These are phyloP conservation scores for Tragelaphus imberbis DNA, from an alignment of 2,113 vertebrate species.

Conservation along the genomic window DNA sequence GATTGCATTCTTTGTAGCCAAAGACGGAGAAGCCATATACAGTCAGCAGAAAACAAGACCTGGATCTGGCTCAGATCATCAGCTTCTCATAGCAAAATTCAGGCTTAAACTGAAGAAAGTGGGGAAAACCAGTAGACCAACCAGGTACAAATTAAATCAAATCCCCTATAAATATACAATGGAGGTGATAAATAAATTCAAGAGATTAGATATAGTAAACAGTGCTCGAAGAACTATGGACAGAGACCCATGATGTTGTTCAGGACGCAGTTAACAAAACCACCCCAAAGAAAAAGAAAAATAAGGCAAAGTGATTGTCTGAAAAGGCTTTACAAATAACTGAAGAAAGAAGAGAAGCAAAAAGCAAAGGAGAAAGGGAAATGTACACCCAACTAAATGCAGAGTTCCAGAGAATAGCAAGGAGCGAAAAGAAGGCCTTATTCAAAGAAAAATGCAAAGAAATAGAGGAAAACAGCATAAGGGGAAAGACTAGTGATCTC, in stretches of 20 bases:
- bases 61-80: background rate
- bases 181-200: background rate
- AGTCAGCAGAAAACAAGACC: background rate
- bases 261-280: background rate
- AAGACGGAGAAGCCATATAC: background rate
- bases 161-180: background rate
- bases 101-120: background rate
- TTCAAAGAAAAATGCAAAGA: background rate
- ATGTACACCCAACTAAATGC: background rate
- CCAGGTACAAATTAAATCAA: background rate
- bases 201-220: background rate
- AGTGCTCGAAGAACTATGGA: background rate
- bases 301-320: background rate
- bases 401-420: background rate
- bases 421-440: background rate
- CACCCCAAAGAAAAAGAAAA: background rate
- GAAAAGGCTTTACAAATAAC: background rate
- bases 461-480: background rate
- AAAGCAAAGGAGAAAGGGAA: background rate
- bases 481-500: background rate
- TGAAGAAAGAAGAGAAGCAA: background rate
- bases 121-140: background rate
- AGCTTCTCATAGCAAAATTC: background rate
- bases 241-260: background rate
- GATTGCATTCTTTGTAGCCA: background rate